Conservation (phyloP, 2,113 vertebrate species). For the Thryonomys swinderianus region DNA sequence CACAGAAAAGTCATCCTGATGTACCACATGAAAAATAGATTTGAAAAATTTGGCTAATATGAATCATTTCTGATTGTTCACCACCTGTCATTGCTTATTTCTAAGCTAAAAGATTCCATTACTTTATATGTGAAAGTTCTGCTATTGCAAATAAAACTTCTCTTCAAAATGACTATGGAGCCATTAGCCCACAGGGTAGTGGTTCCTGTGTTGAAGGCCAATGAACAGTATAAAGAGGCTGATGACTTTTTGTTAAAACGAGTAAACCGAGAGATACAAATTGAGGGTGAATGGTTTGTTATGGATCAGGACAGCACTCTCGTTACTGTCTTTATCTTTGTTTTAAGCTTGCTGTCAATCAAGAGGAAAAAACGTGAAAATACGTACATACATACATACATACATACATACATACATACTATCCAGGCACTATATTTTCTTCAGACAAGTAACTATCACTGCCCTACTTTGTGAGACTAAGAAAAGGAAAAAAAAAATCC, state of each 20-base stretch:
- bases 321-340: slow-evolving; percentile 53
- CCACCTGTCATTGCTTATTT: slow-evolving; percentile 53
- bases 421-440: slow-evolving; percentile 41
- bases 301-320: not conserved
- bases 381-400: slow-evolving; percentile 22
- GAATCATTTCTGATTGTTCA: slow-evolving; percentile 59
- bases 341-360: slow-evolving; percentile 59
- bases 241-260: slow-evolving; percentile 54
- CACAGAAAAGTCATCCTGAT: slow-evolving; percentile 61
- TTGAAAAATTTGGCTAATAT: slow-evolving; percentile 18
- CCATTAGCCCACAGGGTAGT: not conserved
- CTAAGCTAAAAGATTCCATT: slow-evolving; percentile 48
- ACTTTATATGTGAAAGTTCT: slow-evolving; percentile 48
- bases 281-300: not conserved
- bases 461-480: not conserved
- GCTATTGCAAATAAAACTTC: slow-evolving; percentile 58
- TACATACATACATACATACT: not conserved
- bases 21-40: slow-evolving; percentile 49
- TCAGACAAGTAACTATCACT: slow-evolving; percentile 1
- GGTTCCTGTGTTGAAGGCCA: not conserved
- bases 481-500: not conserved
- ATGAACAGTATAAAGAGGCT: slow-evolving; percentile 18
- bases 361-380: slow-evolving; percentile 56
- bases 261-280: not conserved
- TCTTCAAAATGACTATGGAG: slow-evolving; percentile 46